Base-by-base conservation (phyloP, 2,888 invertebrate genomes). In the Habrosyne pyritoides region DNA sequence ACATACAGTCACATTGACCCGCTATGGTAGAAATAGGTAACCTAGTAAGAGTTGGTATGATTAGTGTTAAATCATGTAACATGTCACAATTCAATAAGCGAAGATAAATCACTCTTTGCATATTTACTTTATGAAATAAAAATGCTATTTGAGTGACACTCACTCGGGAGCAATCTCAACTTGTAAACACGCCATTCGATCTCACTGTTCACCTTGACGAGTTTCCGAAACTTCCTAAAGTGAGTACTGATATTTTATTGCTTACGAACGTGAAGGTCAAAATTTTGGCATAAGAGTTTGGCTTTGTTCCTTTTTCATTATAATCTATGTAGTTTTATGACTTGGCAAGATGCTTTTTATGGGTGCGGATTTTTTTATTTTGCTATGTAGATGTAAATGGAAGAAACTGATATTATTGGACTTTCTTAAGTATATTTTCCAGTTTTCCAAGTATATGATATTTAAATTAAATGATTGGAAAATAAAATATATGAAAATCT, bases 131-230 rank as follows among this genome's bases (percentile, higher is more conserved):
- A 33, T 3, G 3, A 33, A n/a, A n/a, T 33, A 14, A 42, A n/a
- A 42, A 42, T 42, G 42, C 42, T 42, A n/a, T 33, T 33, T 42
- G 42, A 42, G 18, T 42, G 42, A 18, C 42, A 42, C 42, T 42
- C 18, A 42, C 18, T 42, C 18, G 42, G 42, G 42, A 42, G 42
- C 42, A 42, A 42, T 42, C 42, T 18, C 18, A 42, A 42, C 42
- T 14, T 42, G 42, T 42, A 42, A 42, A 42, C 42, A 42, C 42
- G 42, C 42, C n/a, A 42, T 42, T 42, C 8, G 42, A 42, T 42
- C 42, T 14, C 18, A 18, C 42, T 42, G 42, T 42, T 42, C 14
- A 42, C 42, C 42, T 42, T 42, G 42, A 42, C 42, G 42, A 42
- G 42, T 8, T 42, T 42, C 18, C 18, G 42, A 42, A 42, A 12